phyloP scores from a whole-genome alignment of 1,140 invertebrate genomes.

The Ladona fulva region DNA sequence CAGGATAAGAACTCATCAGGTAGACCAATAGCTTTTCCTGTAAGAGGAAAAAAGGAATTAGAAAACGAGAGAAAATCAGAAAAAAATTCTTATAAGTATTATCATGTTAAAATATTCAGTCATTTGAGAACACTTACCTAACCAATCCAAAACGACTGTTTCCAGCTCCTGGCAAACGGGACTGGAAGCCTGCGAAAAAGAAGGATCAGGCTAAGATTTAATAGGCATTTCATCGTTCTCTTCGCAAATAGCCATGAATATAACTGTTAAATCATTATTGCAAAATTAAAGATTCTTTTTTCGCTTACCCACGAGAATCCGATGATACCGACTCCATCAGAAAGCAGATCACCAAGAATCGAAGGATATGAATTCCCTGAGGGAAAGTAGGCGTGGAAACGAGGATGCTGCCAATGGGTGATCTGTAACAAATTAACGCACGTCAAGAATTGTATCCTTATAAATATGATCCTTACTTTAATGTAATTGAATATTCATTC shows the following conservation, averaged over 20 bases:
- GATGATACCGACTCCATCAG: slow-evolving; percentile 56
- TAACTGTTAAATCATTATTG: too few relatives aligned
- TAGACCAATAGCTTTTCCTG: slow-evolving; percentile 45
- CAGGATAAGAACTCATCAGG: slow-evolving; percentile 45
- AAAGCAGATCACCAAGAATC: slow-evolving; percentile 58
- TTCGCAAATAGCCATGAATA: neutral
- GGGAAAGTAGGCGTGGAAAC: slow-evolving; percentile 67
- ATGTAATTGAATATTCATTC: too few relatives aligned
- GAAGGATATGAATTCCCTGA: slow-evolving; percentile 63
- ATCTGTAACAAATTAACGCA: slow-evolving; percentile 47
- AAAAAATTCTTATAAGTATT: too few relatives aligned
- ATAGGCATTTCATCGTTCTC: slow-evolving; percentile 40
- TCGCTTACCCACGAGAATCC: slow-evolving; percentile 59
- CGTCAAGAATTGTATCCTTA: too few relatives aligned
- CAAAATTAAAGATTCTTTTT: neutral
- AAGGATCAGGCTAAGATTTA: slow-evolving; percentile 49
- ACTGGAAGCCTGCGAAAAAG: slow-evolving; percentile 51
- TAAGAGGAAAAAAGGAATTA: slow-evolving; percentile 30
- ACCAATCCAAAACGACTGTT: slow-evolving; percentile 65
- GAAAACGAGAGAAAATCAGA: too few relatives aligned
- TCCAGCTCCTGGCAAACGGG: slow-evolving; percentile 80
- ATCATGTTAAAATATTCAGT: too few relatives aligned
- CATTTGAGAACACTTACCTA: slow-evolving; percentile 37
- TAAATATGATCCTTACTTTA: too few relatives aligned
- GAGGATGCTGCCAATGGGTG: slow-evolving; percentile 66